Conservation (phyloP, 2,797 vertebrate species). For the Atherinosoma microstoma region DNA sequence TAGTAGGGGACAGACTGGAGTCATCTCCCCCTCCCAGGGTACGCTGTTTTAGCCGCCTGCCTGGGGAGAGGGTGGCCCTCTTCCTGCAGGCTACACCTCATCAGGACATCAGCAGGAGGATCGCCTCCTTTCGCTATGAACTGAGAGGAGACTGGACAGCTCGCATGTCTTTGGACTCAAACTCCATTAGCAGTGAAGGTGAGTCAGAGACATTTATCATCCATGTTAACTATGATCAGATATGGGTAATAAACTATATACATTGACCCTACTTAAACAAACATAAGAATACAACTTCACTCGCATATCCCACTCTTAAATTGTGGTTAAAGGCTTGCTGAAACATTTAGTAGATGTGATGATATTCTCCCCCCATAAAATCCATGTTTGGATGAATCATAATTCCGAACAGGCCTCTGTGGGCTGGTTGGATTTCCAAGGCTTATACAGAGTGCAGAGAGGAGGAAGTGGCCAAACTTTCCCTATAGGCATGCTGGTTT, state of each 20-base stretch:
- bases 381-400: constrained; percentile 52
- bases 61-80: constrained; percentile 88
- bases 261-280: not conserved
- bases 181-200: constrained; percentile 84
- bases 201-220: constrained; percentile 56
- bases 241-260: not conserved
- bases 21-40: constrained; percentile 75
- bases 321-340: not conserved
- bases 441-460: constrained; percentile 40
- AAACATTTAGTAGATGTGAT: constrained; percentile 12
- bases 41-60: constrained; percentile 87
- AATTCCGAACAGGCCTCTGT: constrained; percentile 56
- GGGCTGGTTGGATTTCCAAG: constrained; percentile 58
- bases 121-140: constrained; percentile 91
- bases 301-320: not conserved
- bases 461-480: constrained; percentile 73
- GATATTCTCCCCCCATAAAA: constrained; percentile 34
- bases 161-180: constrained; percentile 80
- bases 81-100: constrained; percentile 93
- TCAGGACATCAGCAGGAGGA: constrained; percentile 91
- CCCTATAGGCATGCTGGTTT: constrained; percentile 65
- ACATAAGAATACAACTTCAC: not conserved
- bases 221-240: constrained; percentile 19
- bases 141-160: constrained; percentile 87
- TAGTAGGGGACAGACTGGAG: constrained; percentile 84